A percentile compares a stretch with the other conserved stretches of the same genome.
phyloP scores from a whole-genome alignment of 2,797 vertebrate genomes.

The Heliangelus exortis region DNA sequence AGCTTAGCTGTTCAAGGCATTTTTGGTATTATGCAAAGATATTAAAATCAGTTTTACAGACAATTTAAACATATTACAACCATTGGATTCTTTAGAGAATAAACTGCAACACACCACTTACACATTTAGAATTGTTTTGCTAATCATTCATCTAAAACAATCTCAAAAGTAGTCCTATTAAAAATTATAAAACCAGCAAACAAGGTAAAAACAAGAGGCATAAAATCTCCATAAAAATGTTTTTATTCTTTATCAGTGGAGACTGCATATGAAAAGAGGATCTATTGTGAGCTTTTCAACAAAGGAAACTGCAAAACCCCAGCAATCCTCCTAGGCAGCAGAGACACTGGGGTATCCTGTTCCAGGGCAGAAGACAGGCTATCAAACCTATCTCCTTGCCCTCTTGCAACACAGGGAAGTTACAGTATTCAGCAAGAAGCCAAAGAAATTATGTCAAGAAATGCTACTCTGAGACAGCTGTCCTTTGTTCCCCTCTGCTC shows the following conservation, averaged over 20 bases:
- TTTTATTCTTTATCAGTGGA: constrained; percentile 51
- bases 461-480: neutral
- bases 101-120: neutral
- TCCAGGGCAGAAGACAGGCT: neutral
- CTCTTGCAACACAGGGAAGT: neutral
- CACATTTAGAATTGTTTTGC: neutral
- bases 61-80: neutral
- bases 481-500: neutral
- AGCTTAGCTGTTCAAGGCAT: neutral
- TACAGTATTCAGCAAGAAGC: constrained; percentile 4
- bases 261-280: neutral
- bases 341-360: neutral
- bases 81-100: neutral
- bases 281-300: neutral
- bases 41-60: neutral
- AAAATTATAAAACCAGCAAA: neutral
- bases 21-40: neutral
- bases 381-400: neutral
- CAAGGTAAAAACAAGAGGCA: neutral
- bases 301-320: neutral
- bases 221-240: constrained; percentile 29
- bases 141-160: neutral
- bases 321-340: neutral
- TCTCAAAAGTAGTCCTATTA: neutral
- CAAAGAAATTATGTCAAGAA: neutral